A percentile compares a stretch with the other conserved stretches of the same genome.
These are phyloP conservation scores for Drosophila sp. DNA, from an alignment of 1,140 invertebrate species.

Conservation along the genomic window DNA sequence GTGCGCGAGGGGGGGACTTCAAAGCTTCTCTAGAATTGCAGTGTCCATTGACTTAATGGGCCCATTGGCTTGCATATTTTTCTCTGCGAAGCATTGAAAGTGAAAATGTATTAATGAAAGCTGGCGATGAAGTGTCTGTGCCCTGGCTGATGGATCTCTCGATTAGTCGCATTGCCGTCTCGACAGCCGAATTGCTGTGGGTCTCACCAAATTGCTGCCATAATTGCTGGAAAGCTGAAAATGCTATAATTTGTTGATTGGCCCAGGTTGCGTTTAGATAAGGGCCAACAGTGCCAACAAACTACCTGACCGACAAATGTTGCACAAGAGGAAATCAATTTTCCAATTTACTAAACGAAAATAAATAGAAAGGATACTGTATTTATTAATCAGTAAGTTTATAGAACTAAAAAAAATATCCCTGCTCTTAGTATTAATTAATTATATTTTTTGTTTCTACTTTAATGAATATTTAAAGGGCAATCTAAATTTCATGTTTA, in stretches of 20 bases:
- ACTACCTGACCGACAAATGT: slow-evolving; percentile 17
- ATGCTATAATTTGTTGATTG: slow-evolving; percentile 70
- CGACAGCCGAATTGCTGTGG: slow-evolving; percentile 36
- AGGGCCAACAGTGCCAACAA: slow-evolving; percentile 13
- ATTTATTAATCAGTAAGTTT: too few species aligned
- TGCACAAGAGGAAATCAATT: slow-evolving; percentile 69
- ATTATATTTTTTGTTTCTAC: too few species aligned
- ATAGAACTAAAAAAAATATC: too few species aligned
- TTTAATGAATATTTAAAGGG: too few species aligned
- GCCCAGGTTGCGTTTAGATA: slow-evolving; percentile 52
- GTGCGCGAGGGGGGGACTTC: slow-evolving; percentile 2
- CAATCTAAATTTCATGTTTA: too few species aligned
- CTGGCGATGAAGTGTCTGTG: slow-evolving; percentile 61
- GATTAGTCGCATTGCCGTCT: slow-evolving; percentile 48
- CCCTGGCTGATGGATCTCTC: slow-evolving; percentile 51
- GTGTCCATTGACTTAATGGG: slow-evolving; percentile 57
- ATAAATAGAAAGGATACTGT: not conserved
- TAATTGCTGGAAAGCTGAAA: slow-evolving; percentile 74
- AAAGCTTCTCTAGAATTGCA: slow-evolving; percentile 58
- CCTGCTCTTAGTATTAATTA: too few species aligned
- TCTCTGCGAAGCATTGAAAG: slow-evolving; percentile 46
- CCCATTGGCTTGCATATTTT: slow-evolving; percentile 52
- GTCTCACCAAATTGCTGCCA: slow-evolving; percentile 47
- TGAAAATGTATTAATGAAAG: slow-evolving; percentile 71
- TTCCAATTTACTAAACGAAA: slow-evolving; percentile 34